phyloP scores from a whole-genome alignment of 2,797 vertebrate species.

The Mus minutoides region DNA sequence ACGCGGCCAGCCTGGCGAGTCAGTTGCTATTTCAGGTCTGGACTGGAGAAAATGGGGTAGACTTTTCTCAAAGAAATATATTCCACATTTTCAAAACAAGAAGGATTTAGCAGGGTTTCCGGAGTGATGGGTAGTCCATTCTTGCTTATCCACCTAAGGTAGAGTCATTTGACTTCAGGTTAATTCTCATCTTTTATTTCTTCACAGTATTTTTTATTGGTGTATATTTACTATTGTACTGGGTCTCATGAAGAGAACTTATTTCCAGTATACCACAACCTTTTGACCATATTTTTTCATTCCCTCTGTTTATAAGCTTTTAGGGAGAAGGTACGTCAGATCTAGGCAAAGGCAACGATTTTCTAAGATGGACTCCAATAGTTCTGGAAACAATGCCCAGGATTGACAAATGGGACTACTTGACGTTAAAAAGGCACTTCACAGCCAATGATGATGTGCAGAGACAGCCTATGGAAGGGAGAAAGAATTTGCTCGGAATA shows the following conservation, averaged over 20 bases:
- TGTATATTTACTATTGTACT: not conserved
- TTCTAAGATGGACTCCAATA: not conserved
- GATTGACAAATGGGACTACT: not conserved
- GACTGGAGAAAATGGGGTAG: not conserved
- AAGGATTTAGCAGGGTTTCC: not conserved
- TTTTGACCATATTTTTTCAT: not conserved
- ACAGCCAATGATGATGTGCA: not conserved
- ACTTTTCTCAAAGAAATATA: not conserved
- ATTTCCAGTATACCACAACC: not conserved
- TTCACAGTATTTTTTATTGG: not conserved
- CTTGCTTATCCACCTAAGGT: not conserved
- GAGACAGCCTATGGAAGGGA: not conserved
- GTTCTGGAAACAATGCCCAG: not conserved
- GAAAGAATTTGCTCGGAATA: not conserved
- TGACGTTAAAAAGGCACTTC: not conserved
- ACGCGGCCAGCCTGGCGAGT: not conserved
- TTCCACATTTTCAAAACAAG: not conserved
- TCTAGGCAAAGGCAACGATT: not conserved
- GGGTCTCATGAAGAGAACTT: not conserved
- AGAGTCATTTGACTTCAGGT: not conserved
- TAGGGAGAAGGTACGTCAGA: not conserved
- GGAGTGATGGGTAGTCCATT: no score
- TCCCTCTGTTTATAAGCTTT: not conserved
- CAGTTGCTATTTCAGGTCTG: not conserved
- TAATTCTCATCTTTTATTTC: not conserved